Evolutionary conservation across 1,140 invertebrate species (phyloP), one percentile per base, ranked within the genome.

Genomic region (Papilio polyxenes): DNA sequence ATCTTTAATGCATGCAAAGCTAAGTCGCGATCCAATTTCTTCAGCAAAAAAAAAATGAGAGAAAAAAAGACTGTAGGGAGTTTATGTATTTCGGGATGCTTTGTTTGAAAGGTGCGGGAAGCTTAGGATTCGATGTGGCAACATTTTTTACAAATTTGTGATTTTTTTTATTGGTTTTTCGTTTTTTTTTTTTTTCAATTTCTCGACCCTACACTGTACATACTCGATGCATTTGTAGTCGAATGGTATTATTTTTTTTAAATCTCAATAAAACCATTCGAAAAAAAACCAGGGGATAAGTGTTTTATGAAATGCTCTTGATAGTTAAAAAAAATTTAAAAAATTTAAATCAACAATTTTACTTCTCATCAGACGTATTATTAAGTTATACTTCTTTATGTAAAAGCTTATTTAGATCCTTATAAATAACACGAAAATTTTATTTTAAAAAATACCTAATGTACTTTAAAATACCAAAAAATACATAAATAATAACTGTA

Each of bases 191-290:
- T 82, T 85, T 87, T 85, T 85, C 86, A 87, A 83, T 84, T 85
- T 85, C 82, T 83, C 82, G 85, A 80, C 59, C 84, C 89, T 91
- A 92, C 89, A 93, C 93, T 94, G 93, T 94, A 94, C 93, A 93
- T 62, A 90, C 93, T 94, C 93, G 93, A 93, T 93, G 88, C 86
- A 82, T 86, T 84, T 77, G 51, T 40, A 3, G 49, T 82, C n/a
- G 81, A 84, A 80, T 84, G 85, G 77, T 82, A 86, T 87, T 85
- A 82, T 82, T 87, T 81, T 77, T 81, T 79, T 65, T 72, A 2
- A 37, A 69, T 62, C 44, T 72, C 31, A 83, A 89, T 83, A 87
- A 86, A 87, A 87, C 85, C 83, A 89, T 85, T 86, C 85, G 76
- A 83, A 82, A 37, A 44, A 48, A 77, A 84, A 91, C 89, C 90